These are phyloP conservation scores for Macroramphosus scolopax DNA, from an alignment of 2,797 vertebrate species.

Conservation along the genomic window DNA sequence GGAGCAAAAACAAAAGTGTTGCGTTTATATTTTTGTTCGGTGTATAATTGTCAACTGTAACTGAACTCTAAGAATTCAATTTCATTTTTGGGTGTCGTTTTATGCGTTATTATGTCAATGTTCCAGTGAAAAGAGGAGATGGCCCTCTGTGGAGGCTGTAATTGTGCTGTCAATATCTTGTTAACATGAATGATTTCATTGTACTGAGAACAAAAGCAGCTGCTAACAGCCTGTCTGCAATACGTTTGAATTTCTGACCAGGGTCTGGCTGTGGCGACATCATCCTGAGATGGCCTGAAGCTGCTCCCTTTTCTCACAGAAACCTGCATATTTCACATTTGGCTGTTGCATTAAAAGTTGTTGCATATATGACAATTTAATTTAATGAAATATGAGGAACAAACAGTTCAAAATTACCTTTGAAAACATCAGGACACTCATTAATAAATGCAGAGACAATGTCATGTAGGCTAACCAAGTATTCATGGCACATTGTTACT, in stretches of 20 bases:
- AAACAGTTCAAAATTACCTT: not conserved
- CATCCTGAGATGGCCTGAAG: not conserved
- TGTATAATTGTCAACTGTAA: not conserved
- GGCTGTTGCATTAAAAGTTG: constrained; percentile 9
- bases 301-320: constrained; percentile 2
- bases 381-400: too few relatives aligned
- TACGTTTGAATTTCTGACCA: constrained; percentile 21
- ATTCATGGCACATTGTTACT: too few relatives aligned
- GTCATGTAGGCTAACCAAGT: too few relatives aligned
- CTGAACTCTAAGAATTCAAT: not conserved
- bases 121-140: constrained; percentile 17
- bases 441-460: too few relatives aligned
- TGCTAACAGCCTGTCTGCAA: constrained; percentile 31
- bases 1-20: too few relatives aligned
- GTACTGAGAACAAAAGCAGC: constrained; percentile 70
- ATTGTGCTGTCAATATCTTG: constrained; percentile 80
- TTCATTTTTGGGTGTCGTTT: not conserved
- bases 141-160: constrained; percentile 49
- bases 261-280: constrained; percentile 16
- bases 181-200: constrained; percentile 81
- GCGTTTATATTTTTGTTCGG: too few relatives aligned
- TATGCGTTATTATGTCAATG: not conserved
- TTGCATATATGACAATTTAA: not conserved
- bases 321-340: not conserved
- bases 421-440: too few relatives aligned